Percentiles rank a stretch among this genome's conserved stretches.
These are phyloP conservation scores for Sebastolobus alascanus DNA, from an alignment of 2,797 vertebrate genomes.

Conservation along the genomic window DNA sequence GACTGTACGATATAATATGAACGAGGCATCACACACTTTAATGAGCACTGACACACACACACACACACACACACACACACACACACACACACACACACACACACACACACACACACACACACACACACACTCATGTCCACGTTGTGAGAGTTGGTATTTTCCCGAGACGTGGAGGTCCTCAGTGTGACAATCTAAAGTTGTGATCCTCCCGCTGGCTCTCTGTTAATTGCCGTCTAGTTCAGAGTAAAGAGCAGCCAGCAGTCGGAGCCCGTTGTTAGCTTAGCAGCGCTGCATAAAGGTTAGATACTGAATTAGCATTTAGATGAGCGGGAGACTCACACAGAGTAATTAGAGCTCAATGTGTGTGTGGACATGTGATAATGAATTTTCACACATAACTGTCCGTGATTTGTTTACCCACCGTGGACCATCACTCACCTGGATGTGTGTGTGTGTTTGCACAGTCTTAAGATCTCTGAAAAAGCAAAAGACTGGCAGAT, in stretches of 20 bases:
- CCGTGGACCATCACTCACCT: slow-evolving; percentile 16
- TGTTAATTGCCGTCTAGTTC: slow-evolving; percentile 65
- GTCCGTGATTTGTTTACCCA: slow-evolving; percentile 53
- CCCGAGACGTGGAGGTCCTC: slow-evolving; percentile 10
- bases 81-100: too few species aligned
- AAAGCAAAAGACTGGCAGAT: too few species aligned
- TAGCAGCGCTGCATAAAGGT: slow-evolving; percentile 73
- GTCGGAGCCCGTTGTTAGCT: slow-evolving; percentile 75
- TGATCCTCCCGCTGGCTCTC: slow-evolving; percentile 1
- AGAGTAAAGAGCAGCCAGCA: slow-evolving; percentile 56
- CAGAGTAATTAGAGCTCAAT: slow-evolving; percentile 61
- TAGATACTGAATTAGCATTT: slow-evolving; percentile 82
- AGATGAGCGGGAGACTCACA: slow-evolving; percentile 64
- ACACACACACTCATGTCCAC: too few species aligned
- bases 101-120: too few species aligned
- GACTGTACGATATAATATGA: too few species aligned
- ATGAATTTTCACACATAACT: slow-evolving; percentile 60
- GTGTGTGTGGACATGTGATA: slow-evolving; percentile 40
- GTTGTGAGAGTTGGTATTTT: slow-evolving; percentile 25
- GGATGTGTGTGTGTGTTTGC: slow-evolving; percentile 2
- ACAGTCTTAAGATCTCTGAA: too few species aligned
- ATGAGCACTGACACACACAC: background rate
- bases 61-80: too few species aligned
- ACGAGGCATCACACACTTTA: too few species aligned
- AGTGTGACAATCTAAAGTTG: slow-evolving; percentile 2